phyloP scores from a whole-genome alignment of 2,888 invertebrate species.

The Drosophila prostipennis region DNA sequence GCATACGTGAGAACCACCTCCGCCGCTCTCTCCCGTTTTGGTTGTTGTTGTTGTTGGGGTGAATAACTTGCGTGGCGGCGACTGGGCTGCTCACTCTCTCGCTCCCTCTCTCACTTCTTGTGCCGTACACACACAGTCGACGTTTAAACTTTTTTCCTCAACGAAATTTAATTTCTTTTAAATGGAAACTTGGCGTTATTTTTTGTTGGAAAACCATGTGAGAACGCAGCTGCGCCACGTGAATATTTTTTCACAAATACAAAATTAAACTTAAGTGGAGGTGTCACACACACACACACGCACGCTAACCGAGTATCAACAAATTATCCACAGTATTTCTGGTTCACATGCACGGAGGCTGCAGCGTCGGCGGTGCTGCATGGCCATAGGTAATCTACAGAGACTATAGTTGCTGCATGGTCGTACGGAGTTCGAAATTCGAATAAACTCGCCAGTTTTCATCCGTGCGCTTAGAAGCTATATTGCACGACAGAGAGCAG shows the following conservation, averaged over 20 bases:
- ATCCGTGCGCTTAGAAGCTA: slow-evolving; percentile 4
- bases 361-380: slow-evolving; percentile 32
- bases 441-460: slow-evolving; percentile 16
- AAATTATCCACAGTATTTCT: slow-evolving; percentile 30
- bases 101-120: slow-evolving; percentile 59
- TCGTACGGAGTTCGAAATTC: slow-evolving; percentile 58
- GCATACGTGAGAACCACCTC: slow-evolving; percentile 66
- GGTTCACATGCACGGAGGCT: slow-evolving; percentile 34
- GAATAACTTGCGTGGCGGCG: slow-evolving; percentile 80
- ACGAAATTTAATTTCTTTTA: slow-evolving; percentile 75
- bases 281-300: slow-evolving; percentile 5
- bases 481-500: slow-evolving; percentile 6
- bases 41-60: slow-evolving; percentile 75
- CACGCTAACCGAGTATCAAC: slow-evolving; percentile 51
- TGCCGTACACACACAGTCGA: slow-evolving; percentile 29
- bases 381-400: slow-evolving; percentile 55
- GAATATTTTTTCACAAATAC: slow-evolving; percentile 39
- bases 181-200: slow-evolving; percentile 63
- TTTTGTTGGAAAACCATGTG: slow-evolving; percentile 36
- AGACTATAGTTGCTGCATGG: slow-evolving; percentile 13
- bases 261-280: background rate
- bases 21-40: slow-evolving; percentile 16
- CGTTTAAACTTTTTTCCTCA: slow-evolving; percentile 50
- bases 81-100: slow-evolving; percentile 69
- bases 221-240: slow-evolving; percentile 68